These are phyloP conservation scores for Machimus rusticus DNA, from an alignment of 2,888 invertebrate genomes.

Conservation along the genomic window DNA sequence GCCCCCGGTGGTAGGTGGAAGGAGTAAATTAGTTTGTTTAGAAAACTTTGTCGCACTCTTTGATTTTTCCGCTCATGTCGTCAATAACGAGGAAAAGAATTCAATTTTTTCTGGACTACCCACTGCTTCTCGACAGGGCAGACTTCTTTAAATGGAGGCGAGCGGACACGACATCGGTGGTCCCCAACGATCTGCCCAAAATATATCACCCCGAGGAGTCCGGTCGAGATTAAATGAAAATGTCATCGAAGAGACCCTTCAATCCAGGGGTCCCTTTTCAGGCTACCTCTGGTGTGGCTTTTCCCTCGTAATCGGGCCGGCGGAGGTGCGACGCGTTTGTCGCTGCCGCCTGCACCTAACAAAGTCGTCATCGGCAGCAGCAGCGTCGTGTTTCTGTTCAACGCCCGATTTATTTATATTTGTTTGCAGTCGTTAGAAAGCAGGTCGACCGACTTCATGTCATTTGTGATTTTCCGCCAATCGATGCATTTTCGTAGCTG, in stretches of 20 bases:
- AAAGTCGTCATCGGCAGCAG: constrained; percentile 27
- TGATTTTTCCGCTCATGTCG: constrained; percentile 10
- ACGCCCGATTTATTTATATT: constrained; percentile 45
- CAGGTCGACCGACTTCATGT: constrained; percentile 37
- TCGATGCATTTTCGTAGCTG: not conserved
- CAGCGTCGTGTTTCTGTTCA: not conserved
- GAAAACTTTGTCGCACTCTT: constrained; percentile 34
- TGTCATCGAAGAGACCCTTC: constrained; percentile 34
- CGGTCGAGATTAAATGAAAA: constrained; percentile 39
- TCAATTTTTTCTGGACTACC: not conserved
- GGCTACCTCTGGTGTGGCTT: not conserved
- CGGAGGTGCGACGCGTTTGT: constrained; percentile 8
- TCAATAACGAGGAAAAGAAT: not conserved
- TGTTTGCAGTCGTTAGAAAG: constrained; percentile 44
- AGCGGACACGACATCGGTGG: constrained; percentile 42
- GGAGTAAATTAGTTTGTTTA: constrained; percentile 37
- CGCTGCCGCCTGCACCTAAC: constrained; percentile 16
- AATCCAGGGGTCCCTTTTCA: constrained; percentile 27
- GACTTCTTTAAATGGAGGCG: not conserved
- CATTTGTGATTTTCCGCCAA: constrained; percentile 48
- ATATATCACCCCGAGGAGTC: constrained; percentile 38
- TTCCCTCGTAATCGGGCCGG: not conserved
- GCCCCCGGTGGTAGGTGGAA: constrained; percentile 27
- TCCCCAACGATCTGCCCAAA: constrained; percentile 37
- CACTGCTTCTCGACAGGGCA: not conserved